Evolutionary conservation across 2,797 vertebrate species (phyloP).

Genomic region (Ataeniobius toweri): DNA sequence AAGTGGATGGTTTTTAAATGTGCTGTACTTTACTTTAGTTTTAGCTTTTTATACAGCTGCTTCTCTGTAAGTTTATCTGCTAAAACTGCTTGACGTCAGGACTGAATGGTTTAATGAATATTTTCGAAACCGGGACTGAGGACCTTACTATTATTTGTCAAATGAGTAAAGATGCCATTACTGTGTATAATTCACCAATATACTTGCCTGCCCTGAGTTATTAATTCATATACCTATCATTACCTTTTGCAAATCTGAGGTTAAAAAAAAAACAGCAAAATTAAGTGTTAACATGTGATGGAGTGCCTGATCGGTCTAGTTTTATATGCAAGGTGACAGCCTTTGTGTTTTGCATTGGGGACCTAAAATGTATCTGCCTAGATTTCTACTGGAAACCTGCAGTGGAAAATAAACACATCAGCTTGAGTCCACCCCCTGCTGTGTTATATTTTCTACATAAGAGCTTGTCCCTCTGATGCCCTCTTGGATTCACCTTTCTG

Average conservation of each 20-base stretch:
- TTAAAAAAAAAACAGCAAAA: background rate
- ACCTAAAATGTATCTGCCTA: slow-evolving; percentile 43
- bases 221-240: slow-evolving; percentile 1
- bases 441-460: slow-evolving; percentile 54
- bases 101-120: background rate
- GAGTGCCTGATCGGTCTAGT: slow-evolving; percentile 19
- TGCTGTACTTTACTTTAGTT: background rate
- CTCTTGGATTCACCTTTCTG: slow-evolving; percentile 46
- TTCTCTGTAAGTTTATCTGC: background rate
- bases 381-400: slow-evolving; percentile 31
- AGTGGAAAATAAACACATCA: slow-evolving; percentile 56
- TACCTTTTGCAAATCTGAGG: too few species aligned
- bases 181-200: slow-evolving; percentile 13
- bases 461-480: slow-evolving; percentile 47
- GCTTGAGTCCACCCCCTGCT: slow-evolving; percentile 30
- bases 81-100: background rate
- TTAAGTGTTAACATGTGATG: slow-evolving; percentile 9
- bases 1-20: slow-evolving; percentile 19
- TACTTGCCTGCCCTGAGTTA: slow-evolving; percentile 4
- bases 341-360: slow-evolving; percentile 35
- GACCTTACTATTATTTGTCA: background rate
- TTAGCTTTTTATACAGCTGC: background rate
- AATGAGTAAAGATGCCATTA: background rate
- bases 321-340: slow-evolving; percentile 30
- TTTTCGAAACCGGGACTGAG: background rate